Evolutionary conservation across 2,113 vertebrate genomes (phyloP).

Genomic region (Acrocephalus arundinaceus): DNA sequence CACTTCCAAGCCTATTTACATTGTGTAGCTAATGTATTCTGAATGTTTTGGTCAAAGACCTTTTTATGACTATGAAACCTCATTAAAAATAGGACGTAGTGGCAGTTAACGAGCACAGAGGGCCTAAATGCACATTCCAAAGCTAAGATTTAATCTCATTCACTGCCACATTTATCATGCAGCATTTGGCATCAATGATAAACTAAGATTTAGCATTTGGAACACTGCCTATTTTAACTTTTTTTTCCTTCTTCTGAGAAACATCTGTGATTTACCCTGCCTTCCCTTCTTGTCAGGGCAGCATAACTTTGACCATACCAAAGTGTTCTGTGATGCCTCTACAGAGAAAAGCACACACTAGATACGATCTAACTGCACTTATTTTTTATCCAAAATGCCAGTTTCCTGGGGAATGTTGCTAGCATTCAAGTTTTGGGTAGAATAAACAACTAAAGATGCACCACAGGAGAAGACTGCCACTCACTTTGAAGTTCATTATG

Average conservation of each 20-base stretch:
- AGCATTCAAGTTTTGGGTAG: accelerated
- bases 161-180: neutral
- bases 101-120: neutral
- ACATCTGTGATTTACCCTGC: neutral
- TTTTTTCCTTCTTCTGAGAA: neutral
- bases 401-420: neutral
- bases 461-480: neutral
- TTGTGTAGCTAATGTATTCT: neutral
- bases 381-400: neutral
- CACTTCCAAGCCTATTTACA: neutral
- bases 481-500: neutral
- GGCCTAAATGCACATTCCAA: neutral
- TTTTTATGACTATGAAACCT: neutral
- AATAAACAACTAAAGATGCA: neutral
- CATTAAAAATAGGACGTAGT: neutral
- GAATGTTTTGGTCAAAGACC: neutral
- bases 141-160: neutral
- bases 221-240: neutral
- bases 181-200: neutral
- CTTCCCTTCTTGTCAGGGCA: neutral
- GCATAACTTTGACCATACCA: neutral
- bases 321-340: neutral
- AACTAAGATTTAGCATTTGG: neutral
- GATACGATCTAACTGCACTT: neutral
- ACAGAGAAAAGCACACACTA: neutral